Evolutionary conservation across 2,888 invertebrate species (phyloP), one percentile per base, ranked within the genome.

Genomic region (Julus scanicus): DNA sequence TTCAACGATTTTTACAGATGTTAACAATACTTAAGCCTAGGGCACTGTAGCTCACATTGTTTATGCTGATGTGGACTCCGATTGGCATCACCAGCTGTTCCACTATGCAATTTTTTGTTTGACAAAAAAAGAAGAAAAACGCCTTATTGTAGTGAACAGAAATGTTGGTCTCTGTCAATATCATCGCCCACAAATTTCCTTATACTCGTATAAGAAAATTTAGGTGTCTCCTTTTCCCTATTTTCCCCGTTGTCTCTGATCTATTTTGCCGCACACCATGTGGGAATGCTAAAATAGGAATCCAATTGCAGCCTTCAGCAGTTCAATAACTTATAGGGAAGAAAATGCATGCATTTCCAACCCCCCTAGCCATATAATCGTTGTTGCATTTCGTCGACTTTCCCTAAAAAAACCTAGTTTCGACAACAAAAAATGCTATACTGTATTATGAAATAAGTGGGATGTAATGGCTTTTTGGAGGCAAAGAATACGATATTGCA

Each of bases 221-320:
- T 53, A 15, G 53, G 53, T 53, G 53, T 53, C 53, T 53, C 17
- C 17, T 53, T 17, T 53, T 53, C 53, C 17, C 44, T 44, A 44
- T 44, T 44, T 44, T 44, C 44, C 8, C 6, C 44, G 8, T 53
- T 17, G 53, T 53, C 53, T 53, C 53, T 53, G 53, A 53, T 53
- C 53, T 53, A 53, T 53, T 53, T 53, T 53, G 13, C 4, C 15
- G 53, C 53, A 13, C 53, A 13, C 53, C 53, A 53, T 17, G 53
- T 13, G 53, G 53, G 53, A 17, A 53, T 53, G 53, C 53, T 53
- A 53, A 53, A 53, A 53, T 83, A 39, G 83, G 39, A 83, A 83
- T 83, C 83, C 83, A 39, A 83, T 83, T 83, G 39, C 39, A 39
- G 83, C 83, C 83, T 83, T 83, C 83, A 83, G 83, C 83, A 39